phyloP scores from a whole-genome alignment of 37 sponge, comb jelly and placozoan species.

The Theonella swinhoei region DNA sequence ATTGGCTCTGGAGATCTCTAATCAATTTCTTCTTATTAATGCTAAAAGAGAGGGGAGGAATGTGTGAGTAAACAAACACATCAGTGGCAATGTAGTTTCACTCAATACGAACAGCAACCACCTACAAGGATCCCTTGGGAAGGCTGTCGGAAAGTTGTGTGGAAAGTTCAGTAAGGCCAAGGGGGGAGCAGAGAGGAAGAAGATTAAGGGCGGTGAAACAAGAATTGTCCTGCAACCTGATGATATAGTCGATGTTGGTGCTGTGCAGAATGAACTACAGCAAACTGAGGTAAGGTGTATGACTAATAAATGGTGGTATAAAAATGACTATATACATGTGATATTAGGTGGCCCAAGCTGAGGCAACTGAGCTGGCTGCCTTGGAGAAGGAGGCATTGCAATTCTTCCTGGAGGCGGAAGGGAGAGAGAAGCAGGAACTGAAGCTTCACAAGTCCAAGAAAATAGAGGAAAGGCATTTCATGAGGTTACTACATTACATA shows the following conservation, averaged over 20 bases:
- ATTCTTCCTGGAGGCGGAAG: constrained; percentile 12
- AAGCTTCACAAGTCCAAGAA: neutral
- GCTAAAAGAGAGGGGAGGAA: too few relatives aligned
- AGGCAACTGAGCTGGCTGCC: neutral
- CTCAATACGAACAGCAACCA: neutral
- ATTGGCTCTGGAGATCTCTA: too few relatives aligned
- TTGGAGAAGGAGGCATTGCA: too few relatives aligned
- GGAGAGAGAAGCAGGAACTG: neutral
- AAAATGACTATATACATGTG: too few relatives aligned
- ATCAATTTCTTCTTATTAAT: too few relatives aligned
- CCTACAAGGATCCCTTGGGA: too few relatives aligned
- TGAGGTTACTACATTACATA: neutral
- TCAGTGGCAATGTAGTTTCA: too few relatives aligned
- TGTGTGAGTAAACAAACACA: too few relatives aligned
- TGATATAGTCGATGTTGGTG: neutral
- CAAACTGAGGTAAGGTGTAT: constrained; percentile 3
- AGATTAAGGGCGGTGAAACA: too few relatives aligned
- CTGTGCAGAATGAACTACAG: neutral
- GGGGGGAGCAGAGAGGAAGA: too few relatives aligned
- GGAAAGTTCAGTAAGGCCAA: too few relatives aligned
- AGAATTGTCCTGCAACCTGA: too few relatives aligned
- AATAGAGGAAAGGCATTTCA: neutral
- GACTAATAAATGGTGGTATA: constrained; percentile 12
- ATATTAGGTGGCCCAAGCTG: neutral
- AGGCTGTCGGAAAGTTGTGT: neutral